Evolutionary conservation across 2,888 invertebrate genomes (phyloP), one percentile per base, ranked within the genome.

Genomic region (Teinopalpus imperialis): DNA sequence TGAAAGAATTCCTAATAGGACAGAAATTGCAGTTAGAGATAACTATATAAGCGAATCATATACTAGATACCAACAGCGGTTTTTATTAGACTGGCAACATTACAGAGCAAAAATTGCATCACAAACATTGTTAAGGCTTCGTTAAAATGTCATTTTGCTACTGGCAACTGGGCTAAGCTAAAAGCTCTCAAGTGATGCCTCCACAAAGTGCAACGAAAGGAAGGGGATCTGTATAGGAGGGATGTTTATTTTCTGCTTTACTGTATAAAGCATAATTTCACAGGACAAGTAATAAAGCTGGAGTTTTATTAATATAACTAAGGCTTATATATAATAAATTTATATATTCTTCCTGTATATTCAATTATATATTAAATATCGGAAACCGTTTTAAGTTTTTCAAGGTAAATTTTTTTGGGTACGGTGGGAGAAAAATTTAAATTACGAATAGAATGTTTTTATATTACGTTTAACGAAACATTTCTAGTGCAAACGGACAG

Each of bases 191-290:
- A 46, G 41, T 21, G 41, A 46, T 46, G 46, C 35, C 46, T 46
- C 35, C 30, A 30, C 46, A 36, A 41, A 46, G 46, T 41, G 46
- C 46, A 35, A 32, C 36, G 41, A 43, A 50, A 48, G 49, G 43
- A 44, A 36, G 37, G 32, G 47, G 41, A 46, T 29, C 36, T 44
- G 40, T 43, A 40, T 12, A 52, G 48, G 36, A 39, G 27, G 31
- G 39, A 42, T 44, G 43, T 44, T 48, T 45, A 50, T 52, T 49
- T 43, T 51, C 53, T 48, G 51, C 43, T 53, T 50, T 50, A 52
- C 49, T 51, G 47, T 43, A 48, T 46, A 45, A 50, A 37, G 41
- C 32, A 39, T 46, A 46, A 46, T 40, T 46, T 35, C 8, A 35
- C 29, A 39, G 34, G 29, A 46, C 9, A 20, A 40, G 26, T 34